phyloP scores from a whole-genome alignment of 1,140 invertebrate genomes.

The Atopsyche davidsoni region DNA sequence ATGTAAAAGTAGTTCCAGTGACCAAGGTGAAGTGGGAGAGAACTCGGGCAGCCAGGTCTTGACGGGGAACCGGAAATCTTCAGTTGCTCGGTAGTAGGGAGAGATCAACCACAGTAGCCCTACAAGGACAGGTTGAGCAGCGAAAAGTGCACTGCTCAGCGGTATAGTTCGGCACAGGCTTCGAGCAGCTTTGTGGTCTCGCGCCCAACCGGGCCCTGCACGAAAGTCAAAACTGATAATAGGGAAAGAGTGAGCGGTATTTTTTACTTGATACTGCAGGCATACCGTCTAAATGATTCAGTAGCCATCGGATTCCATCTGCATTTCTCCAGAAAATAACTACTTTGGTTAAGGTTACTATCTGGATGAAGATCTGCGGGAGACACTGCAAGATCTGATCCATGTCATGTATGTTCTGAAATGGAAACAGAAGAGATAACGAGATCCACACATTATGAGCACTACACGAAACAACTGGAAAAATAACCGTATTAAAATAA shows the following conservation, averaged over 20 bases:
- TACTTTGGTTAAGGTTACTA: neutral
- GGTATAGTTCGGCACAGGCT: conserved; percentile 12
- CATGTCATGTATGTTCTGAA: no score
- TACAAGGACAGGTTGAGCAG: conserved; percentile 7
- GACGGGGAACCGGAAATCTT: conserved; percentile 8
- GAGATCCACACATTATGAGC: neutral
- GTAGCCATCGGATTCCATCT: conserved; percentile 3
- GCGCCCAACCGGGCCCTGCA: conserved; percentile 13
- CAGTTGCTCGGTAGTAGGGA: neutral
- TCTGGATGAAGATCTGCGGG: conserved; percentile 9
- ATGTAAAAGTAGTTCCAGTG: no score
- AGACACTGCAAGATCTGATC: no score
- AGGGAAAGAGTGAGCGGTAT: neutral
- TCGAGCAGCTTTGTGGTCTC: neutral
- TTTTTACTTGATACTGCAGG: neutral
- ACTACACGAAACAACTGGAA: no score
- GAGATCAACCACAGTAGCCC: conserved; percentile 13
- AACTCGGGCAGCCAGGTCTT: conserved; percentile 10
- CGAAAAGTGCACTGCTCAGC: conserved; percentile 12
- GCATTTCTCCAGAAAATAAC: conserved; percentile 12
- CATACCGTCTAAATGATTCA: conserved; percentile 8
- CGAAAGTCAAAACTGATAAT: conserved; percentile 6
- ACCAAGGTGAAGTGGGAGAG: no score
- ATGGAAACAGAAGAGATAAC: neutral
- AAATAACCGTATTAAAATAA: no score